Conservation (phyloP, 2,888 invertebrate genomes). For the Dysmachus trigonus region DNA sequence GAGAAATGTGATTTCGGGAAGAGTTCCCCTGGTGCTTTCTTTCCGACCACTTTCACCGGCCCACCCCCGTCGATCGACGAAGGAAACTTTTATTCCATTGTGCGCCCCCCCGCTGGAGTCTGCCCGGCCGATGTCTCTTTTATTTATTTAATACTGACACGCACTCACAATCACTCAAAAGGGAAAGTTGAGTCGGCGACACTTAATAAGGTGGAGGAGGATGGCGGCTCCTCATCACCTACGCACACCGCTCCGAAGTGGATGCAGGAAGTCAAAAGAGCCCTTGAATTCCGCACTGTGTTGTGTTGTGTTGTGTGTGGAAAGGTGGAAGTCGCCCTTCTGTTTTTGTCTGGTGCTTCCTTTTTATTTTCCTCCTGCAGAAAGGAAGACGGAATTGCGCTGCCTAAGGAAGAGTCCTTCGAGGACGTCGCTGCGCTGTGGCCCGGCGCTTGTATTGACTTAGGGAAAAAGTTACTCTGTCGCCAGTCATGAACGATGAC, state of each 20-base stretch:
- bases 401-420: conserved; percentile 22
- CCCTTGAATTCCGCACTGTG: conserved; percentile 30
- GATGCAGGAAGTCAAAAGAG: conserved; percentile 30
- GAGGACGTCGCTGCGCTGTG: too few species aligned
- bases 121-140: conserved; percentile 17
- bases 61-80: background rate
- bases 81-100: conserved; percentile 30
- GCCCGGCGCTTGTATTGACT: conserved; percentile 1
- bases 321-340: conserved; percentile 27
- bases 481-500: conserved; percentile 18
- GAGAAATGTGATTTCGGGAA: conserved; percentile 32
- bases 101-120: conserved; percentile 4
- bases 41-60: background rate
- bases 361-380: conserved; percentile 17
- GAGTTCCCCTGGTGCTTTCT: background rate
- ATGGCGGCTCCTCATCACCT: conserved; percentile 17
- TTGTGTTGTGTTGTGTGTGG: too few species aligned
- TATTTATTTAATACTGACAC: conserved; percentile 48
- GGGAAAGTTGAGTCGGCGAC: conserved; percentile 47
- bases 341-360: conserved; percentile 36
- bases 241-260: conserved; percentile 18
- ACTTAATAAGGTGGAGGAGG: conserved; percentile 44
- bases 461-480: conserved; percentile 25
- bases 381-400: background rate
- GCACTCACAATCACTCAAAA: conserved; percentile 48